Percentiles rank a stretch among this genome's conserved stretches.
Conservation (phyloP, 2,797 vertebrate species). For the Phrynocephalus forsythii region DNA sequence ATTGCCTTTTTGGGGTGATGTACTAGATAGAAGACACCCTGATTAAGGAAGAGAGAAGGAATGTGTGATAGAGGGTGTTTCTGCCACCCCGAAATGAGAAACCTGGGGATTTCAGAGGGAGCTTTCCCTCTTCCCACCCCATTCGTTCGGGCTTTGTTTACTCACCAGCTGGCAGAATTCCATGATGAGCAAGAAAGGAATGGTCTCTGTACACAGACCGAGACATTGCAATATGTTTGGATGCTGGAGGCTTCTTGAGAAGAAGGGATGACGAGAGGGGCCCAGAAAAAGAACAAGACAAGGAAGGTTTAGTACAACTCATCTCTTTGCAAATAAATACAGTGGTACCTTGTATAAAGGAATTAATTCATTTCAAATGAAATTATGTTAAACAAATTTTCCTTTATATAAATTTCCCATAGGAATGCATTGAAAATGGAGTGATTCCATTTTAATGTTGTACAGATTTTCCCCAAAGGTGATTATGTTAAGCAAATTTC, state of each 20-base stretch:
- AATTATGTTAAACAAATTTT: no score
- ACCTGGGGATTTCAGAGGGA: not conserved
- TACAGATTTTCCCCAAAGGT: no score
- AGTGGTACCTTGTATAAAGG: no score
- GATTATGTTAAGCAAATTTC: no score
- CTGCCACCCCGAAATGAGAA: not conserved
- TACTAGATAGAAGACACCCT: no score
- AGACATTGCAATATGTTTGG: constrained; percentile 93
- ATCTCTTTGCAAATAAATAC: not conserved
- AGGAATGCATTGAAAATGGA: no score
- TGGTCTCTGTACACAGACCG: constrained; percentile 89
- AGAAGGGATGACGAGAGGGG: not conserved
- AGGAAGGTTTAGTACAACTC: not conserved
- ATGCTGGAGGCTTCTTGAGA: constrained; percentile 89
- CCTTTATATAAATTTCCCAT: no score
- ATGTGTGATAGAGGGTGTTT: not conserved
- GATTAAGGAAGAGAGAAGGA: not conserved
- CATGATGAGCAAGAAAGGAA: constrained; percentile 92
- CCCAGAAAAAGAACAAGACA: not conserved
- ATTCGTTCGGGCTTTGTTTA: not conserved
- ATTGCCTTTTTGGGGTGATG: no score
- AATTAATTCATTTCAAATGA: no score
- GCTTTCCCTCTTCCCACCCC: not conserved
- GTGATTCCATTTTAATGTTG: no score
- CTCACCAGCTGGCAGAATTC: constrained; percentile 95